phyloP scores from a whole-genome alignment of 1,140 invertebrate species.

The Drosophila pectinifera region DNA sequence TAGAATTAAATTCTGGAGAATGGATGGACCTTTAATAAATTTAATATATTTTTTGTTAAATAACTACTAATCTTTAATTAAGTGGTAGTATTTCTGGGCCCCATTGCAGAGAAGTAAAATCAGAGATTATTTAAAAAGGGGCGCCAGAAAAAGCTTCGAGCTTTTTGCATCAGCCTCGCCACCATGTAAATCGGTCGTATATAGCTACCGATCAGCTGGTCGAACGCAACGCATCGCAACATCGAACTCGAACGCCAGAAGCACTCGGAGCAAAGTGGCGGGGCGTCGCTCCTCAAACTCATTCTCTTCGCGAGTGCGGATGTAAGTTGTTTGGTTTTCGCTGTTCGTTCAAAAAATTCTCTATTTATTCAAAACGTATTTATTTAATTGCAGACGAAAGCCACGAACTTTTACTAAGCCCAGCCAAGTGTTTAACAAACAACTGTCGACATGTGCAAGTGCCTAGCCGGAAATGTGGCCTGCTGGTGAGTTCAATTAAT shows the following conservation, averaged over 20 bases:
- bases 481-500: constrained; percentile 70
- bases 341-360: neutral
- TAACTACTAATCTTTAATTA: too few relatives aligned
- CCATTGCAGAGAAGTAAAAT: neutral
- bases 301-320: constrained; percentile 28
- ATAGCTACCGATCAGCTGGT: constrained; percentile 9
- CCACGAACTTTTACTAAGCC: constrained; percentile 2
- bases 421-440: constrained; percentile 13
- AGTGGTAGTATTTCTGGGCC: too few relatives aligned
- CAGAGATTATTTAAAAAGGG: neutral
- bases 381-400: constrained; percentile 25
- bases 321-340: constrained; percentile 27
- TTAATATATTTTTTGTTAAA: too few relatives aligned
- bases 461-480: constrained; percentile 71
- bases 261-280: neutral
- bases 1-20: too few relatives aligned
- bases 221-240: constrained; percentile 1
- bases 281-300: constrained; percentile 17
- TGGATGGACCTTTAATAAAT: too few relatives aligned
- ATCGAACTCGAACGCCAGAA: constrained; percentile 8
- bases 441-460: constrained; percentile 71
- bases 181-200: neutral
- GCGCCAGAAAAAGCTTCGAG: neutral
- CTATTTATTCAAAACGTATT: constrained; percentile 5
- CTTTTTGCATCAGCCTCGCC: neutral